Evolutionary conservation across 35 echinoderm and acorn worm species (phyloP).

Genomic region (Apostichopus parvimensis): DNA sequence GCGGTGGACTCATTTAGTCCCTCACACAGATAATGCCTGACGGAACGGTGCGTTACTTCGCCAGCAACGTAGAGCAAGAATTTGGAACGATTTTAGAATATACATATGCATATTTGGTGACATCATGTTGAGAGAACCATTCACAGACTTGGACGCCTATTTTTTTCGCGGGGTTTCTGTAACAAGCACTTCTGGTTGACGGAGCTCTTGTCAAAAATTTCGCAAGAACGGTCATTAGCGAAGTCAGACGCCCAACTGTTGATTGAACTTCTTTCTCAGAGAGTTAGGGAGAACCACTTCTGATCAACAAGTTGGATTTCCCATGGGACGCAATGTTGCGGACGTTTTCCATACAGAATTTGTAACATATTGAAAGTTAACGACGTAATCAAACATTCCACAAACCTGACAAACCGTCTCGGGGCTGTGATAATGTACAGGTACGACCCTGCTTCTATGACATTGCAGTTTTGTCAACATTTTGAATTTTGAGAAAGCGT

Average conservation of each 20-base stretch:
- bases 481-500: no score
- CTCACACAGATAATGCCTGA: conserved; percentile 27
- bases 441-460: no score
- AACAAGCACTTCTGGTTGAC: neutral
- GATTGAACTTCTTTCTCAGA: neutral
- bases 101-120: no score
- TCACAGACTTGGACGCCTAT: no score
- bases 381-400: conserved; percentile 15
- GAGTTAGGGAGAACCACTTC: neutral
- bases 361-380: neutral
- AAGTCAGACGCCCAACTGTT: no score
- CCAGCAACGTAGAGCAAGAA: neutral
- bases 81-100: neutral
- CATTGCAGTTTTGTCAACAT: no score
- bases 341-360: neutral
- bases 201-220: neutral
- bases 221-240: no score
- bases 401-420: neutral
- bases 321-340: neutral
- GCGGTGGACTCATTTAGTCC: conserved; percentile 19
- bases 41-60: neutral
- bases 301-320: neutral
- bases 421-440: no score
- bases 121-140: no score
- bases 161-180: no score